Evolutionary conservation across 2,113 vertebrate genomes (phyloP), one percentile per base, ranked within the genome.

Genomic region (Scomber japonicus): DNA sequence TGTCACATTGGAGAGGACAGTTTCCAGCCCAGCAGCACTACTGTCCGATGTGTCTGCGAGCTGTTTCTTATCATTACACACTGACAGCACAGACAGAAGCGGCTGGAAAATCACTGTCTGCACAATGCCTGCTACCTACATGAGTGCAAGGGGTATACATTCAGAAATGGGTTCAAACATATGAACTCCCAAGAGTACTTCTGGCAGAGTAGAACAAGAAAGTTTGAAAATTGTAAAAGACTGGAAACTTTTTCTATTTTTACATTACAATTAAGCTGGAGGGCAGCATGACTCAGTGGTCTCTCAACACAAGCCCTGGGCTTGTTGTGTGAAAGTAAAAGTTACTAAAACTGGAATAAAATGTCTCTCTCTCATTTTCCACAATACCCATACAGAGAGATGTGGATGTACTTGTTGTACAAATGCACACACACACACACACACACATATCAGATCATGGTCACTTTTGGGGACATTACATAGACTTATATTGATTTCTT

Each of bases 1-100:
- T 80, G 78, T 77, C 75, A 70, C 75, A 88, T 66, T 11, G 24
- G 50, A 75, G 50, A 5, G 5, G 69, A 85, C 88, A 85, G 79
- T 54, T 75, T 82, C 80, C 46, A 44, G 54, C 69, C 21, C 48
- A 48, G 62, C 16, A 44, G 72, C 27, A 71, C 71, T n/a, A 15
- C 44, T n/a, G 61, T 71, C 78, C 53, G 13, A 14, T 56, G 64
- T 68, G 71, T 40, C 70, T 68, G 55, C 27, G 61, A 65, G 65
- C 76, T 67, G 44, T 76, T 81, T 64, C 54, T 62, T n/a, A 73
- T 48, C 27, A 15, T 72, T 67, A 17, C 59, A 64, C 75, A 51
- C 54, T 27, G 21, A 78, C 24, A 24, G 12, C 71, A 40, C 48
- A 54, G 40, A 76, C 67, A 44, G 63, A 66, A 27, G 46, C 2